Evolutionary conservation across 2,888 invertebrate species (phyloP).

Genomic region (Hofmannophila pseudospretella): DNA sequence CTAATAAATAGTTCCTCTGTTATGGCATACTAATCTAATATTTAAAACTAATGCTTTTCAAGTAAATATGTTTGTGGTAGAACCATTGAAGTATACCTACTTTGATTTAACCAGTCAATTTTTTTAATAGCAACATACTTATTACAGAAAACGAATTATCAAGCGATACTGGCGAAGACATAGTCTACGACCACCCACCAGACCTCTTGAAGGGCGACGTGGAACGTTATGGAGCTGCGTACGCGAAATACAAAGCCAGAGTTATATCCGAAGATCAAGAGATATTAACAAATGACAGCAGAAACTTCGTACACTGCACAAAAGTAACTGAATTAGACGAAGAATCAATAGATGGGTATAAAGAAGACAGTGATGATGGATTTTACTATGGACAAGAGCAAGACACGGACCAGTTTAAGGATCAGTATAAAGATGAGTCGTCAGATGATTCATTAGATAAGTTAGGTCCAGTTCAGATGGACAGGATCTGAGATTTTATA

Average conservation of each 20-base stretch:
- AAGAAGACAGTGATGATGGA: constrained; percentile 62
- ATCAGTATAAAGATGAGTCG: constrained; percentile 44
- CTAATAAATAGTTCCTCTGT: too few species aligned
- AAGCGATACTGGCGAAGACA: constrained; percentile 65
- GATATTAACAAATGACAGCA: constrained; percentile 20
- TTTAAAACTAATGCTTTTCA: too few species aligned
- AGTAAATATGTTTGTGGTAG: too few species aligned
- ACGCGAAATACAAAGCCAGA: constrained; percentile 82
- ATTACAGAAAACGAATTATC: constrained; percentile 63
- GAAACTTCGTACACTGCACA: constrained; percentile 37
- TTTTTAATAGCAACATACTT: too few species aligned
- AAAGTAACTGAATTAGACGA: constrained; percentile 37
- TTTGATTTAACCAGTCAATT: too few species aligned
- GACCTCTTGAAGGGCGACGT: constrained; percentile 70
- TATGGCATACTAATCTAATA: too few species aligned
- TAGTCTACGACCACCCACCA: constrained; percentile 53
- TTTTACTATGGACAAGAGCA: constrained; percentile 68
- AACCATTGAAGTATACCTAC: too few species aligned
- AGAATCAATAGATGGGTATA: constrained; percentile 42
- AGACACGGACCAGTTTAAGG: constrained; percentile 47
- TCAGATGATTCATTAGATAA: too few species aligned
- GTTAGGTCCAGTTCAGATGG: constrained; percentile 42
- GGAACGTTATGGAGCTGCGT: constrained; percentile 79
- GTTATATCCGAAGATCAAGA: constrained; percentile 43
- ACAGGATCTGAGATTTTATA: constrained; percentile 1